These are phyloP conservation scores for Labeo rohita DNA, from an alignment of 2,113 vertebrate genomes.

Conservation along the genomic window DNA sequence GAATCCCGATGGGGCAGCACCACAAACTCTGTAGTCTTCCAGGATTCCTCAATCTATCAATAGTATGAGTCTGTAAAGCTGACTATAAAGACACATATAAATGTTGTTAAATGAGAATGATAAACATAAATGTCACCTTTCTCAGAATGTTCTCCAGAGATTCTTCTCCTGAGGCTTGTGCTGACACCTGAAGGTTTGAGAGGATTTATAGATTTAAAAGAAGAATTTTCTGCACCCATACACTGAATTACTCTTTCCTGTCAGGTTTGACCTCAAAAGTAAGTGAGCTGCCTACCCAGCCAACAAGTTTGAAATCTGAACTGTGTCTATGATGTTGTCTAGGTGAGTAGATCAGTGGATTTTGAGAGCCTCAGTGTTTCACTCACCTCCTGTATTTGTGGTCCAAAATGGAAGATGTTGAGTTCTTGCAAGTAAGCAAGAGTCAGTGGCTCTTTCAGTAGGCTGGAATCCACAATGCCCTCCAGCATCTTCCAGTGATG, in stretches of 20 bases:
- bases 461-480: constrained; percentile 65
- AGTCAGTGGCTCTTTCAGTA: constrained; percentile 72
- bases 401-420: constrained; percentile 73
- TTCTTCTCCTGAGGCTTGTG: constrained; percentile 84
- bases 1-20: constrained; percentile 78
- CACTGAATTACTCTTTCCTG: background rate
- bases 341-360: background rate
- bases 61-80: background rate
- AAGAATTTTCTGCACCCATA: background rate
- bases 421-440: constrained; percentile 74
- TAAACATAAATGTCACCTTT: constrained; percentile 71
- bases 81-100: background rate
- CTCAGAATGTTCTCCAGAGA: constrained; percentile 79
- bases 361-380: background rate
- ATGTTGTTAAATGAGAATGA: background rate
- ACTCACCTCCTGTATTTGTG: constrained; percentile 79
- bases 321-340: background rate
- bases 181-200: constrained; percentile 74
- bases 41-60: constrained; percentile 79
- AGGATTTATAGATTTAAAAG: background rate
- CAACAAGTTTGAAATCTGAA: background rate
- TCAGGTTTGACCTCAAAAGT: background rate
- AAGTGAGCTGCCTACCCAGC: background rate
- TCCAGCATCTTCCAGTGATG: constrained; percentile 81
- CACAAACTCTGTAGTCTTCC: constrained; percentile 81